Evolutionary conservation across 2,113 vertebrate genomes (phyloP).

Genomic region (Propithecus coquereli): DNA sequence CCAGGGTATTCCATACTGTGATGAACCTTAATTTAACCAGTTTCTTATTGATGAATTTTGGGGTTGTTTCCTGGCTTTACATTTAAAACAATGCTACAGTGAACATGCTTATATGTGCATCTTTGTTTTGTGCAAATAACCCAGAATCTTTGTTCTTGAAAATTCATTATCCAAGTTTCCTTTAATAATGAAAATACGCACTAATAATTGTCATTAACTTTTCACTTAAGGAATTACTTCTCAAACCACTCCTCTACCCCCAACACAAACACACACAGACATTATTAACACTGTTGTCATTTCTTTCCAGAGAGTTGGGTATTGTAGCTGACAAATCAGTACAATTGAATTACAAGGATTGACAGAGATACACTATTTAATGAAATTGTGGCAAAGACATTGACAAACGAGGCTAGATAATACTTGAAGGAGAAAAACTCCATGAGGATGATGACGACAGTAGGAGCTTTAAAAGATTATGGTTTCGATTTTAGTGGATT

Average conservation of each 20-base stretch:
- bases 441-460: not conserved
- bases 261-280: too few relatives aligned
- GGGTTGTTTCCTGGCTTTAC: not conserved
- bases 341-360: not conserved
- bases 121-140: not conserved
- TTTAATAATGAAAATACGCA: not conserved
- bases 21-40: not conserved
- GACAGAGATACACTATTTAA: not conserved
- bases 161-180: not conserved
- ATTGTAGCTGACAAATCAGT: not conserved
- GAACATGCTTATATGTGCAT: not conserved
- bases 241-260: fast-evolving
- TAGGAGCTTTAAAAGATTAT: not conserved
- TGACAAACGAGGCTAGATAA: not conserved
- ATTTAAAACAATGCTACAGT: not conserved
- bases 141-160: not conserved
- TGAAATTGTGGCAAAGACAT: not conserved
- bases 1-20: not conserved
- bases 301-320: not conserved
- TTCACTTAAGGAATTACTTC: not conserved
- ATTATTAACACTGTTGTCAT: not conserved
- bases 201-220: not conserved
- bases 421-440: not conserved
- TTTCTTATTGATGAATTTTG: not conserved
- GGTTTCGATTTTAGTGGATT: constrained; percentile 8